Evolutionary conservation across 2,797 vertebrate species (phyloP), one percentile per base, ranked within the genome.

Genomic region (Myiotriccus ornatus): DNA sequence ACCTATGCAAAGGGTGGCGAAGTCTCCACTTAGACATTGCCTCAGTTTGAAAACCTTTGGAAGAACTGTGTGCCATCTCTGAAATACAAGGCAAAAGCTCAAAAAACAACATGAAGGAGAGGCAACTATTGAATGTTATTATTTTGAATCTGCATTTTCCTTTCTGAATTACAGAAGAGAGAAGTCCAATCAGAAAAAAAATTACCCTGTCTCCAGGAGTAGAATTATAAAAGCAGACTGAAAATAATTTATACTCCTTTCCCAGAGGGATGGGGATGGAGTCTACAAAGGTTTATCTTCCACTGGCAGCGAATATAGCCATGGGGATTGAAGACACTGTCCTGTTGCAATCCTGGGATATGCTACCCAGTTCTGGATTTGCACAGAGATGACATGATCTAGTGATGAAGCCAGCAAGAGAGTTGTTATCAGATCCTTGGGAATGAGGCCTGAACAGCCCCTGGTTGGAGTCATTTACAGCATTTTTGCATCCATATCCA

Each of bases 151-250:
- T 79, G 27, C 16, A 55, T 34, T 55, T 90, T 80, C 22, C 59
- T 47, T 64, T 82, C 32, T 44, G 67, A 87, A 79, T 53, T 76
- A 87, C 37, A 70, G 41, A 92, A 53, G 18, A 84, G 12, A 77
- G 25, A 83, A 7, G 1, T 52, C 71, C 50, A 69, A 55, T 67
- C 20, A 84, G n/a, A 75, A 84, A 44, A 35, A 60, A 83, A 65
- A 70, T 18, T 22, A 70, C 27, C 57, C 12, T 43, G 30, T 62
- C 22, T 87, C 44, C 32, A 59, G 34, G 32, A 78, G 43, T 2
- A 47, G 23, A 62, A 65, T 44, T 56, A 57, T 28, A 88, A 84
- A 67, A 90, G 30, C 2, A 7, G 32, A 74, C 17, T 55, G 52
- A 67, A 78, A 65, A 89, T 14, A 57, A 87, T 9, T 15, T 35